Conservation (phyloP, 2,797 vertebrate species). For the Crocidura indochinensis region DNA sequence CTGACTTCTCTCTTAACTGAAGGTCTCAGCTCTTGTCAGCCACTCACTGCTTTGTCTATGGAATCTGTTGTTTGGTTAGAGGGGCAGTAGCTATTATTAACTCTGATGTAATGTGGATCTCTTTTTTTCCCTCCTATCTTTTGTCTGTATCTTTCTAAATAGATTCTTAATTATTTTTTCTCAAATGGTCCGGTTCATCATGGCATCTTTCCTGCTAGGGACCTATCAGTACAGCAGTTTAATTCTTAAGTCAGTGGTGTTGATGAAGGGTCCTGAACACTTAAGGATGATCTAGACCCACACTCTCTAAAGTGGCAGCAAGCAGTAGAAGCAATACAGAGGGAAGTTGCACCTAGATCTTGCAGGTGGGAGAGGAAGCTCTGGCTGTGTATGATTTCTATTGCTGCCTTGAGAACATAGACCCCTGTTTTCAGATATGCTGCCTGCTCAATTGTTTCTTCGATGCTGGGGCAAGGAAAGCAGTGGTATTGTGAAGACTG, state of each 20-base stretch:
- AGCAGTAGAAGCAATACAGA: neutral
- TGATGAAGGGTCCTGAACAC: neutral
- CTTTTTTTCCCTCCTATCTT: neutral
- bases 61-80: neutral
- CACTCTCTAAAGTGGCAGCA: neutral
- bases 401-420: neutral
- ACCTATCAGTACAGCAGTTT: neutral
- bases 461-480: too few relatives aligned
- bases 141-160: constrained; percentile 27
- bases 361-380: neutral
- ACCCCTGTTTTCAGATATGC: neutral
- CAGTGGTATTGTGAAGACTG: too few relatives aligned
- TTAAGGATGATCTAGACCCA: neutral
- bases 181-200: neutral
- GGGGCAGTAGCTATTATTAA: neutral
- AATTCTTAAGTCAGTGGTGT: constrained; percentile 29
- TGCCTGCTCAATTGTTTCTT: too few relatives aligned
- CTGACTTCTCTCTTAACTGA: neutral
- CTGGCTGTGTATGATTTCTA: constrained; percentile 4
- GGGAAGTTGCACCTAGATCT: neutral
- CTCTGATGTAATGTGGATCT: neutral
- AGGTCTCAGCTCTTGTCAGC: neutral
- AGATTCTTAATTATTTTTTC: constrained; percentile 54
- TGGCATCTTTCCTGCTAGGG: constrained; percentile 34
- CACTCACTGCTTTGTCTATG: neutral